phyloP scores from a whole-genome alignment of 2,113 vertebrate genomes.

The Phaethon lepturus region DNA sequence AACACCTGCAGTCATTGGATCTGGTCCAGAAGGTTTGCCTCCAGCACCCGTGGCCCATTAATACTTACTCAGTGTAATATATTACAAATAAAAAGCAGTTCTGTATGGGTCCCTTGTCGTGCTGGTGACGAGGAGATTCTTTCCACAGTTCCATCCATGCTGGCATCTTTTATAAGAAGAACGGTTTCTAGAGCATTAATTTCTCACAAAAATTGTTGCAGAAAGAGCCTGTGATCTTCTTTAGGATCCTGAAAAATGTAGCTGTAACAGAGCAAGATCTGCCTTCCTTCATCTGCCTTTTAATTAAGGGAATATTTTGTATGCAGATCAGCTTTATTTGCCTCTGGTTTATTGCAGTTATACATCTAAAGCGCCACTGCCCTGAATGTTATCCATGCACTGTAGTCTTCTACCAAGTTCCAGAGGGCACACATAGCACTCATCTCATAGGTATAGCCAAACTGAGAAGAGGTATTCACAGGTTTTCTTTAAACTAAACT shows the following conservation, averaged over 20 bases:
- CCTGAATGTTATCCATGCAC: neutral
- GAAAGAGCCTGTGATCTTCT: neutral
- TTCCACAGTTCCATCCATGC: neutral
- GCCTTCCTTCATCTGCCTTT: neutral
- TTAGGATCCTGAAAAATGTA: neutral
- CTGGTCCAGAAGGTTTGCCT: constrained; percentile 11
- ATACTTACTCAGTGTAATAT: neutral
- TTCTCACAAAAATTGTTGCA: neutral
- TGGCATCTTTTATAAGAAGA: neutral
- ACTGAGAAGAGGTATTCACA: neutral
- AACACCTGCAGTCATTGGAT: neutral
- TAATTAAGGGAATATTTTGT: neutral
- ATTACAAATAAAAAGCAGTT: neutral
- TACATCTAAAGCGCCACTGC: neutral
- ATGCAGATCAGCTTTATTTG: neutral
- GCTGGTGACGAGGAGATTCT: neutral
- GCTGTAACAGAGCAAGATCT: neutral
- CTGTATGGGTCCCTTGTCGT: neutral
- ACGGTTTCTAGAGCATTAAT: neutral
- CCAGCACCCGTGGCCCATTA: neutral
- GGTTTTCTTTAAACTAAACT: neutral
- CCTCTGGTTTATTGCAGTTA: neutral
- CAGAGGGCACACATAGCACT: neutral
- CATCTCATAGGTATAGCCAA: neutral
- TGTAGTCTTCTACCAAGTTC: neutral